Conservation (phyloP, 2,797 vertebrate genomes). For the Pseudochirops cupreus region DNA sequence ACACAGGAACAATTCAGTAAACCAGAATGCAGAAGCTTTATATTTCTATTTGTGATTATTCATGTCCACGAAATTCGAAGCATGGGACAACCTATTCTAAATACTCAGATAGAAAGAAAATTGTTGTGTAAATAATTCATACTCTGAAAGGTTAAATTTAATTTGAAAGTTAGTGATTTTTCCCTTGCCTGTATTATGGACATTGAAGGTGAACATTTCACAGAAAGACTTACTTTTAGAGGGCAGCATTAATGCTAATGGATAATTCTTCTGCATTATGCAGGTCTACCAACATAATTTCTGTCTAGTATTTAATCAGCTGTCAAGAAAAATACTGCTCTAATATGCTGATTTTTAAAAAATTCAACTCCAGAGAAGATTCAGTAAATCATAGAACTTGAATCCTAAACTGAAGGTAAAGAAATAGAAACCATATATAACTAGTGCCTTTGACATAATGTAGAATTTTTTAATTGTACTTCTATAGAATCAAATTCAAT, state of each 20-base stretch:
- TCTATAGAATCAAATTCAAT: slow-evolving; percentile 28
- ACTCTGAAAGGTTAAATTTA: slow-evolving; percentile 71
- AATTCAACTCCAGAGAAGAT: neutral
- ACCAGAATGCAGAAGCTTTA: slow-evolving; percentile 43
- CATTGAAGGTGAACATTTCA: slow-evolving; percentile 48
- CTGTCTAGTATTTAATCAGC: slow-evolving; percentile 35
- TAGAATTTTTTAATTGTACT: slow-evolving; percentile 18
- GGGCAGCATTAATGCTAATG: slow-evolving; percentile 38
- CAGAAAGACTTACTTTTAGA: slow-evolving; percentile 12
- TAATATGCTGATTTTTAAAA: neutral
- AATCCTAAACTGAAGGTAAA: slow-evolving; percentile 14
- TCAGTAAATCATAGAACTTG: slow-evolving; percentile 12
- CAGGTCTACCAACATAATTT: slow-evolving; percentile 33
- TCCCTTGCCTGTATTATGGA: slow-evolving; percentile 43
- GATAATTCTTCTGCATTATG: slow-evolving; percentile 10
- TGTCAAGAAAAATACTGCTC: slow-evolving; percentile 11
- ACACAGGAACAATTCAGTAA: slow-evolving; percentile 27
- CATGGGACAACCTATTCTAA: slow-evolving; percentile 46
- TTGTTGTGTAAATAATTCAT: slow-evolving; percentile 76
- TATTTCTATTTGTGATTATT: slow-evolving; percentile 52
- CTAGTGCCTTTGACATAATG: neutral
- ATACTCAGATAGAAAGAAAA: slow-evolving; percentile 62
- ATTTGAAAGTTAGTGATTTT: slow-evolving; percentile 72
- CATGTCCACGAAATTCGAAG: slow-evolving; percentile 60
- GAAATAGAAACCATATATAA: neutral